These are phyloP conservation scores for Lycodopsis pacificus DNA, from an alignment of 2,797 vertebrate species.

Conservation along the genomic window DNA sequence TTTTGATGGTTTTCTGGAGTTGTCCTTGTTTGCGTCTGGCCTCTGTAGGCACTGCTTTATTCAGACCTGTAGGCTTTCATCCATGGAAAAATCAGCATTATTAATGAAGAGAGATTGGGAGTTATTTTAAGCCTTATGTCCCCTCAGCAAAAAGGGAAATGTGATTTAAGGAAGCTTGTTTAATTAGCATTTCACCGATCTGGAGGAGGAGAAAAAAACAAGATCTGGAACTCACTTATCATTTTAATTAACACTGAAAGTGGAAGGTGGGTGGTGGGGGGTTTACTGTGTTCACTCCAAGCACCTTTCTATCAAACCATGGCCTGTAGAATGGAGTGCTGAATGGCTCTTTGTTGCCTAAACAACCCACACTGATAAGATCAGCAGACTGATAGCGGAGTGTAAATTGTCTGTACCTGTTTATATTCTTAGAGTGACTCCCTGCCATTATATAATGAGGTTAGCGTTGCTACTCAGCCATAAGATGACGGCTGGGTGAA, in stretches of 20 bases:
- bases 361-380: slow-evolving; percentile 72
- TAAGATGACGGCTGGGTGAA: slow-evolving; percentile 57
- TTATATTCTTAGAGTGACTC: slow-evolving; percentile 60
- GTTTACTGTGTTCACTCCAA: slow-evolving; percentile 1
- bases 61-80: slow-evolving; percentile 61
- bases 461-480: slow-evolving; percentile 63
- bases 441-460: slow-evolving; percentile 73
- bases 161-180: slow-evolving; percentile 82
- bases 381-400: slow-evolving; percentile 56
- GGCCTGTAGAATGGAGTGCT: slow-evolving; percentile 28
- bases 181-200: slow-evolving; percentile 80
- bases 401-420: slow-evolving; percentile 70
- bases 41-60: slow-evolving; percentile 43
- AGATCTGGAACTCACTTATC: slow-evolving; percentile 77
- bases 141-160: slow-evolving; percentile 78
- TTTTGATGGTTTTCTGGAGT: slow-evolving; percentile 55
- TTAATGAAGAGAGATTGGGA: slow-evolving; percentile 53
- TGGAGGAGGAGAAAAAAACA: slow-evolving; percentile 58
- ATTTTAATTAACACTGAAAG: slow-evolving; percentile 82
- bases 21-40: slow-evolving; percentile 6
- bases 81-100: slow-evolving; percentile 67
- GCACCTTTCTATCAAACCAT: slow-evolving; percentile 49
- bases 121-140: slow-evolving; percentile 69
- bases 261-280: slow-evolving; percentile 44
- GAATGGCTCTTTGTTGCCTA: slow-evolving; percentile 71